Evolutionary conservation across 2,888 invertebrate genomes (phyloP).

Genomic region (Agonum fuliginosum): DNA sequence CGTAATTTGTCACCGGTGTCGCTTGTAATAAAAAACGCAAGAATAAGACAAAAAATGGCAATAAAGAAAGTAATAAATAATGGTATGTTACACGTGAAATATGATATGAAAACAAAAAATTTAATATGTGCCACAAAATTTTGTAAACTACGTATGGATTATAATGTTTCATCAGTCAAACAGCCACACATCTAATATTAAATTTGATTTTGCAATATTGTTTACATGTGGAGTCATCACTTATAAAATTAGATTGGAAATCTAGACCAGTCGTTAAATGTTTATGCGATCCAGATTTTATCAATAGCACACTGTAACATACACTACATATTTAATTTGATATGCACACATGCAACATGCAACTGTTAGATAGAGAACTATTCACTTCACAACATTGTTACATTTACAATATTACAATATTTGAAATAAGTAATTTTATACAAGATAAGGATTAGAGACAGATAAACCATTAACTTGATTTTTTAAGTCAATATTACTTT

Average conservation of each 20-base stretch:
- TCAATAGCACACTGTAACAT: neutral
- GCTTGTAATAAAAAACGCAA: constrained; percentile 1
- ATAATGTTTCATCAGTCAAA: too few relatives aligned
- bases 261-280: constrained; percentile 20
- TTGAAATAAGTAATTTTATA: too few relatives aligned
- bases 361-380: too few relatives aligned
- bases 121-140: neutral
- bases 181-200: too few relatives aligned
- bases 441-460: too few relatives aligned
- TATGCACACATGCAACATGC: neutral
- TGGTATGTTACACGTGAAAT: constrained; percentile 14
- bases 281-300: constrained; percentile 21
- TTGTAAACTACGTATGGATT: too few relatives aligned
- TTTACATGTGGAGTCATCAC: constrained; percentile 16
- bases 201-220: too few relatives aligned
- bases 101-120: constrained; percentile 13
- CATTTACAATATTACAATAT: too few relatives aligned
- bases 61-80: constrained; percentile 35
- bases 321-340: neutral
- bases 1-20: constrained; percentile 38
- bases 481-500: too few relatives aligned
- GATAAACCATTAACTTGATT: too few relatives aligned
- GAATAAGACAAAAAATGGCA: constrained; percentile 7
- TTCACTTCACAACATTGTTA: too few relatives aligned
- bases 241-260: constrained; percentile 18